phyloP scores from a whole-genome alignment of 1,140 invertebrate genomes.

The Pseudomyrmex concolor region DNA sequence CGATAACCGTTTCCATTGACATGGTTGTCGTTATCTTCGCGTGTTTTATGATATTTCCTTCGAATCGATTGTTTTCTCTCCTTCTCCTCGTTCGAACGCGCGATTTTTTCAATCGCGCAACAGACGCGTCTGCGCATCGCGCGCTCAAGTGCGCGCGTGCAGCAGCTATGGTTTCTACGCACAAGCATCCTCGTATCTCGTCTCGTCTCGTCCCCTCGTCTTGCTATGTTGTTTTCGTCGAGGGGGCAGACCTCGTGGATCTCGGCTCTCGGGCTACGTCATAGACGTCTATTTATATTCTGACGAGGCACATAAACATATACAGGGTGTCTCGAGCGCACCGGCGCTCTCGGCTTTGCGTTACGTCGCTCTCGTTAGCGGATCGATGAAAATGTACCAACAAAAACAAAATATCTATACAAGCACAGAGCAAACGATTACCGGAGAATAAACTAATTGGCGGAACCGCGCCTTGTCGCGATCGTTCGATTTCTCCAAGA shows the following conservation, averaged over 20 bases:
- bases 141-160: background rate
- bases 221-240: constrained; percentile 60
- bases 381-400: background rate
- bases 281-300: constrained; percentile 62
- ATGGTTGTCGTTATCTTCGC: background rate
- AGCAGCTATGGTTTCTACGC: background rate
- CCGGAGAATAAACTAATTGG: no score
- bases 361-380: constrained; percentile 3
- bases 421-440: no score
- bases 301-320: constrained; percentile 30
- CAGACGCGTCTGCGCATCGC: background rate
- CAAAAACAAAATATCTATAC: no score
- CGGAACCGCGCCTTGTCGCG: no score
- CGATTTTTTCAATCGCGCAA: constrained; percentile 7
- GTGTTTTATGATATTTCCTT: constrained; percentile 30
- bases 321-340: constrained; percentile 33
- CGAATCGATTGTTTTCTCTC: constrained; percentile 20
- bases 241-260: constrained; percentile 63
- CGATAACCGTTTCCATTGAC: constrained; percentile 16
- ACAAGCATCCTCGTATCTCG: constrained; percentile 26
- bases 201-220: constrained; percentile 31
- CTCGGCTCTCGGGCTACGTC: constrained; percentile 54
- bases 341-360: background rate
- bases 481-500: no score
- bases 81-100: constrained; percentile 9